Evolutionary conservation across 2,888 invertebrate genomes (phyloP), one percentile per base, ranked within the genome.

Genomic region (Andrena flavipes): DNA sequence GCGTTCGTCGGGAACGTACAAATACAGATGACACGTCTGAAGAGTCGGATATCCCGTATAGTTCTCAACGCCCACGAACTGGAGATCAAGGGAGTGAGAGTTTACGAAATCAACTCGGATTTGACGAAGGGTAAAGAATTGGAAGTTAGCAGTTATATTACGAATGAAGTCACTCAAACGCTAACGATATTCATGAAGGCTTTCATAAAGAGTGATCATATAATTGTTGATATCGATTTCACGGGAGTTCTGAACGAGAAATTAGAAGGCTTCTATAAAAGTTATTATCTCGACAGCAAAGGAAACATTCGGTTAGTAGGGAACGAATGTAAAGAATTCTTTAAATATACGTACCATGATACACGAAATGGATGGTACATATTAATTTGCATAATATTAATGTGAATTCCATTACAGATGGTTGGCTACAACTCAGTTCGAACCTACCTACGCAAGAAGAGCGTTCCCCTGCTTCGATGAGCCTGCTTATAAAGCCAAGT

Each of bases 401-500:
- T 16, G 42, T 16, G 5, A 16, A 1, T 56, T 4, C 4, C 48
- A 29, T 51, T 93, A 16, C 92, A 92, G 94, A 16, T 95, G 95
- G 91, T 84, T 94, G 23, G 96, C 96, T 0, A 95, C 96, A 0
- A 97, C 97, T 0, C 97, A 97, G 89, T 96, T 97, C 90, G 95
- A 97, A 93, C 95, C 96, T 0, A 95, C 96, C 1, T 94, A 96
- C 77, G 96, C 96, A 0, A 95, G 97, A 26, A 94, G 94, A 85
- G 97, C 96, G 0, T 97, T 98, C 92, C 97, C 97, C 30, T 96
- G 97, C 88, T 97, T 97, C 88, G 97, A 97, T 90, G 96, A 97
- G 84, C 96, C 93, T 5, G 75, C 86, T 0, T 91, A 88, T 56
- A 93, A 93, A 82, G 91, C 93, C 6, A 82, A 16, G 0, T 93